These are phyloP conservation scores for Nasonia longicornis DNA, from an alignment of 1,140 invertebrate species.

Conservation along the genomic window DNA sequence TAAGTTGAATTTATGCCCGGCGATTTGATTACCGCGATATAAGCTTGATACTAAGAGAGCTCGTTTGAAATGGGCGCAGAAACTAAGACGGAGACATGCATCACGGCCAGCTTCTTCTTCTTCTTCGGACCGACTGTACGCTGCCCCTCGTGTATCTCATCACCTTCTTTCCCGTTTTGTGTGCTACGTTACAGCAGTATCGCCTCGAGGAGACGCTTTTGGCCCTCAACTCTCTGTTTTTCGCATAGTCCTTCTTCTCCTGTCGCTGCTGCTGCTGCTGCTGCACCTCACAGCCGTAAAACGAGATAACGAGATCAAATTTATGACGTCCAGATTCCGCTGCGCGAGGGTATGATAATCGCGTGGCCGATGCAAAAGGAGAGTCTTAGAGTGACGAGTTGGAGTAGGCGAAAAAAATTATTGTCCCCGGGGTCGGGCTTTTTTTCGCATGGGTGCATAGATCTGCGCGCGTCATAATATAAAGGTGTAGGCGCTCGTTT, in stretches of 20 bases:
- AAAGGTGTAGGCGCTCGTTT: background rate
- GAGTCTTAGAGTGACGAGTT: slow-evolving; percentile 15
- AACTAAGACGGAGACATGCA: slow-evolving; percentile 68
- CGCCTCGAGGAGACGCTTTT: slow-evolving; percentile 44
- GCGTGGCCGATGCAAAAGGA: slow-evolving; percentile 64
- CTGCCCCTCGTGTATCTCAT: background rate
- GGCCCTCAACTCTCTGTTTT: slow-evolving; percentile 39
- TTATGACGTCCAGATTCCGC: slow-evolving; percentile 65
- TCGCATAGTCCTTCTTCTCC: slow-evolving; percentile 50
- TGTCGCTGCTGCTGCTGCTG: slow-evolving; percentile 47
- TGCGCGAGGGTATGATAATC: slow-evolving; percentile 66
- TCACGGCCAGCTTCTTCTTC: slow-evolving; percentile 57
- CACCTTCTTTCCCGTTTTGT: slow-evolving; percentile 41
- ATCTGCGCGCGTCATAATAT: slow-evolving; percentile 9
- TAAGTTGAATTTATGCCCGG: slow-evolving; percentile 66
- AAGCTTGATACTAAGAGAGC: slow-evolving; percentile 64
- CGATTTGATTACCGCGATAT: slow-evolving; percentile 70
- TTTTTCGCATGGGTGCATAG: background rate
- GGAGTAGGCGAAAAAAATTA: slow-evolving; percentile 31
- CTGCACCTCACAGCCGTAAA: slow-evolving; percentile 60
- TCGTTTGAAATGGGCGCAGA: slow-evolving; percentile 24
- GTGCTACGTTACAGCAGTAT: slow-evolving; percentile 38
- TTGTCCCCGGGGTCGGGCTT: background rate
- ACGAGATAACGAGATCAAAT: slow-evolving; percentile 71
- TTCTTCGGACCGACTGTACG: slow-evolving; percentile 48